Evolutionary conservation across 2,888 invertebrate genomes (phyloP), one percentile per base, ranked within the genome.

Genomic region (Leucophora obtusa): DNA sequence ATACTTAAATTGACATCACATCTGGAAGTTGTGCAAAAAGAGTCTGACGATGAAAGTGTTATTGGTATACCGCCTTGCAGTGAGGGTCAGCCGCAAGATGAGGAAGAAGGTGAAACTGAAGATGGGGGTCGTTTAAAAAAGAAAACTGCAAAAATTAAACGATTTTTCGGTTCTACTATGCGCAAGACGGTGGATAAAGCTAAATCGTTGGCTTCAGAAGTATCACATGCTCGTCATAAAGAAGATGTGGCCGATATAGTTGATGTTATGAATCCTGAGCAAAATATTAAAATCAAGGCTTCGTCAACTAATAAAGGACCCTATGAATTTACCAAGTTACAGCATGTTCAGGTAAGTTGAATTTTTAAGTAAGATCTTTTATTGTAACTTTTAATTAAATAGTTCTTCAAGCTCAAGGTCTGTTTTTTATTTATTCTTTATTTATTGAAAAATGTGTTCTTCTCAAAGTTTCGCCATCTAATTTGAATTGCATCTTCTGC

Each of bases 301-400:
- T 96, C 97, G 0, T 97, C 96, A 87, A 97, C 97, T 75, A 98
- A 98, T 89, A 98, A 98, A 89, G 98, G 98, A 0, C 98, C 98
- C 0, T 97, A 97, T 88, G 98, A 99, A 90, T 99, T 99, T 90
- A 96, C 97, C 63, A 94, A 95, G 83, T 92, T 98, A 24, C 94
- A 97, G 87, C 96, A 97, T 85, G 96, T 98, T 0, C 96, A 96
- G 91, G 97, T 92, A 69, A 82, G 79, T 63, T 7, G 10, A 2
- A n/a, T 14, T 53, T 28, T 28, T 28, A 28, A 28, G 6, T 28
- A 28, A 24, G 24, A 24, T n/a, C n/a, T n/a, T n/a, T n/a, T n/a
- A n/a, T n/a, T n/a, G n/a, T n/a, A n/a, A n/a, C n/a, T n/a, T n/a
- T n/a, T n/a, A n/a, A n/a, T n/a, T n/a, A n/a, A n/a, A n/a, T n/a